Evolutionary conservation across 2,888 invertebrate species (phyloP).

Genomic region (Melieria omissa): DNA sequence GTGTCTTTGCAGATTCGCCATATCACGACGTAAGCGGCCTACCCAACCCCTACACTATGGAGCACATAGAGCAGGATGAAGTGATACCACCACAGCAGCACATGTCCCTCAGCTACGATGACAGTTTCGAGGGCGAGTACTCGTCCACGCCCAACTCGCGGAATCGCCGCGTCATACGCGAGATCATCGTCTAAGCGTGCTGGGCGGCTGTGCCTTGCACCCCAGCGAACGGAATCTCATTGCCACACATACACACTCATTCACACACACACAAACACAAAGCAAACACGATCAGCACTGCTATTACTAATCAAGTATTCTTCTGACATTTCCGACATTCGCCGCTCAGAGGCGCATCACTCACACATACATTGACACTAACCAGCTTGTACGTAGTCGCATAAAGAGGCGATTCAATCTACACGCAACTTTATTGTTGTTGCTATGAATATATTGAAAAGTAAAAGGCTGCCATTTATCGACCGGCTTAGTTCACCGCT

Average conservation of each 20-base stretch:
- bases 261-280: conserved; percentile 9
- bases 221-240: neutral
- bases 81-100: conserved; percentile 76
- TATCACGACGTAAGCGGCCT: conserved; percentile 94
- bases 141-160: conserved; percentile 94
- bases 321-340: too few relatives aligned
- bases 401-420: too few relatives aligned
- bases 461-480: too few relatives aligned
- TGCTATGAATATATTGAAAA: too few relatives aligned
- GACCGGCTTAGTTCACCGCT: too few relatives aligned
- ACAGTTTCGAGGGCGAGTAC: conserved; percentile 92
- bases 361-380: too few relatives aligned
- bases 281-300: neutral
- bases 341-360: too few relatives aligned
- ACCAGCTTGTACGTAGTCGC: too few relatives aligned
- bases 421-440: too few relatives aligned
- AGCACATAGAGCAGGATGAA: conserved; percentile 81
- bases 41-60: conserved; percentile 88
- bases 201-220: too few relatives aligned
- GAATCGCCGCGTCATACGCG: conserved; percentile 90
- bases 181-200: conserved; percentile 81
- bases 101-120: conserved; percentile 90
- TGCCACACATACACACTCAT: conserved; percentile 22
- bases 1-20: conserved; percentile 76
- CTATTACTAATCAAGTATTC: too few relatives aligned